Evolutionary conservation across 2,113 vertebrate species (phyloP).

Genomic region (Cephalopterus ornatus): DNA sequence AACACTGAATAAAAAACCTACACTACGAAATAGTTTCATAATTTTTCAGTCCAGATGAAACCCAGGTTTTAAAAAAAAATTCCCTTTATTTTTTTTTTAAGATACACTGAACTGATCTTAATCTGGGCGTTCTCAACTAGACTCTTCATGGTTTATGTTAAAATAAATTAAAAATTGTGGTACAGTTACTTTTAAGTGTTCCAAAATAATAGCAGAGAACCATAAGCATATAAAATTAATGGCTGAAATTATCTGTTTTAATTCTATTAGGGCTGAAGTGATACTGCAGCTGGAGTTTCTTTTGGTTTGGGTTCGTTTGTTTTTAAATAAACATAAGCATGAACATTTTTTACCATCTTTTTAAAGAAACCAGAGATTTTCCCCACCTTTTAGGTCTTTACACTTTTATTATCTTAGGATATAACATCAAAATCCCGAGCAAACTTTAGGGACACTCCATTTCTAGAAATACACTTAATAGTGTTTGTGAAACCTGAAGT

Average conservation of each 20-base stretch:
- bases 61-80: neutral
- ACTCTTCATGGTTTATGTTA: neutral
- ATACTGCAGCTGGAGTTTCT: neutral
- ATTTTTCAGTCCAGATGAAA: neutral
- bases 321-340: neutral
- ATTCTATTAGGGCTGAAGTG: neutral
- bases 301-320: neutral
- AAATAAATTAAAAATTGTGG: neutral
- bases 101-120: neutral
- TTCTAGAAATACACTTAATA: neutral
- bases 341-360: neutral
- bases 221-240: neutral
- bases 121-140: neutral
- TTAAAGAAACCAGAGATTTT: neutral
- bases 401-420: neutral
- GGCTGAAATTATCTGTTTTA: neutral
- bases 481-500: neutral
- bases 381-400: neutral
- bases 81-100: neutral
- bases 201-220: neutral
- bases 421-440: accelerated
- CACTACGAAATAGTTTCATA: neutral
- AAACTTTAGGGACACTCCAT: neutral
- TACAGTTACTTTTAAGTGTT: neutral
- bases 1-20: neutral